Conservation (phyloP, 1,140 invertebrate species). For the Holotrichia oblita region DNA sequence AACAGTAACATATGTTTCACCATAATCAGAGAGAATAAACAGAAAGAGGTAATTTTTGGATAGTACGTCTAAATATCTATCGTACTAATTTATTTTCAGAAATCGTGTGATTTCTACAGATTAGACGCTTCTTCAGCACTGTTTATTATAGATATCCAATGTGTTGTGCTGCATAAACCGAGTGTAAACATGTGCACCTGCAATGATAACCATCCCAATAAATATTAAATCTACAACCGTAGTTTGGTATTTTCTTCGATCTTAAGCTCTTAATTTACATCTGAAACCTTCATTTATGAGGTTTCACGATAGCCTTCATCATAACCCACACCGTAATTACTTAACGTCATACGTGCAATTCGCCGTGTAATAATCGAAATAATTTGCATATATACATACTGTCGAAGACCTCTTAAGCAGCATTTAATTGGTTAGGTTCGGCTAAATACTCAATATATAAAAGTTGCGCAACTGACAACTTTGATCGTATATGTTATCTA, state of each 20-base stretch:
- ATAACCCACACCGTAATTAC: neutral
- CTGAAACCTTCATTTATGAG: neutral
- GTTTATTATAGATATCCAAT: no score
- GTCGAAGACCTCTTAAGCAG: neutral
- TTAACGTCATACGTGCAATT: neutral
- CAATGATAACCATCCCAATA: no score
- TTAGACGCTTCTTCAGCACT: no score
- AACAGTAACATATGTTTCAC: no score
- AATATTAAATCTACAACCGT: no score
- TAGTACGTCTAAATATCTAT: no score
- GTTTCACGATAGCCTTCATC: neutral
- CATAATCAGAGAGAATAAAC: no score
- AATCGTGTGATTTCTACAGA: no score
- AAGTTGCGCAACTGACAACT: neutral
- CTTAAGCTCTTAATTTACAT: neutral
- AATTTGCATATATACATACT: slow-evolving; percentile 14
- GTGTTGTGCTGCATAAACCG: no score
- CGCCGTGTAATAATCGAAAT: neutral
- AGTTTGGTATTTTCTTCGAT: neutral
- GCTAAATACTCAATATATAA: slow-evolving; percentile 2
- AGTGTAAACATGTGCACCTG: no score
- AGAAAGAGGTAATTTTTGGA: no score
- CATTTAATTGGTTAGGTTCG: slow-evolving; percentile 1
- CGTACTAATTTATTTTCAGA: no score
- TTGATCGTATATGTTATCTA: neutral